Base-by-base conservation (phyloP, 2,888 invertebrate species). In the Hydrotaea diabolus region DNA sequence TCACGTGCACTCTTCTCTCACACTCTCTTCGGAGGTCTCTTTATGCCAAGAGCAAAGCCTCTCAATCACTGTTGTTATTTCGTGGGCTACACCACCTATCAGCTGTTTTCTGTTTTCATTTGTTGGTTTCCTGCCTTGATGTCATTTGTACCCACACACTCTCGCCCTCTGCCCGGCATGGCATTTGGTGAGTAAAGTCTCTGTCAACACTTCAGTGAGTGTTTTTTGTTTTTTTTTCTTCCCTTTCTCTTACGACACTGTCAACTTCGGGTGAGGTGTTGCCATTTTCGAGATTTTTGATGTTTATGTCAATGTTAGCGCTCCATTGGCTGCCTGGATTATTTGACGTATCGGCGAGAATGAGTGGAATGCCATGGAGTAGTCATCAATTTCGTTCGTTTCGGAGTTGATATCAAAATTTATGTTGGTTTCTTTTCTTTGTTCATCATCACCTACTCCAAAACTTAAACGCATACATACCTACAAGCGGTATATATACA, bases 51-150 rank as follows among this genome's bases (percentile, higher is more conserved):
- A 23, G 2, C 26, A 59, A 21, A 13, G 15, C 59, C 59, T 26
- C 59, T 26, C 59, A 23, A 59, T 26, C 59, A 15, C 2, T 17
- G 31, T 62, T 62, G 55, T 21, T 19, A 11, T 55, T n/a, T 46
- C 43, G 66, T 69, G 23, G 73, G 46, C 4, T 53, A 26, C 2
- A 21, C 7, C 13, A 21, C 7, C 13, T 77, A 73, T 76, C 81
- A 85, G 83, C 87, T 85, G 86, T 80, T 83, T 82, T 78, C 53
- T 85, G 66, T 85, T 85, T 62, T 81, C 72, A 76, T 72, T 66
- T 64, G 11, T 66, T 64, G 11, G 11, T 84, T 84, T 86, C 69
- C 72, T 80, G 57, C 23, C 43, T 23, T 59, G 39, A 57, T 83
- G 71, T 71, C 69, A 43, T 21, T 19, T 43, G 23, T 7, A 31